Conservation (phyloP, 2,888 invertebrate species). For the Cheilosia vernalis region DNA sequence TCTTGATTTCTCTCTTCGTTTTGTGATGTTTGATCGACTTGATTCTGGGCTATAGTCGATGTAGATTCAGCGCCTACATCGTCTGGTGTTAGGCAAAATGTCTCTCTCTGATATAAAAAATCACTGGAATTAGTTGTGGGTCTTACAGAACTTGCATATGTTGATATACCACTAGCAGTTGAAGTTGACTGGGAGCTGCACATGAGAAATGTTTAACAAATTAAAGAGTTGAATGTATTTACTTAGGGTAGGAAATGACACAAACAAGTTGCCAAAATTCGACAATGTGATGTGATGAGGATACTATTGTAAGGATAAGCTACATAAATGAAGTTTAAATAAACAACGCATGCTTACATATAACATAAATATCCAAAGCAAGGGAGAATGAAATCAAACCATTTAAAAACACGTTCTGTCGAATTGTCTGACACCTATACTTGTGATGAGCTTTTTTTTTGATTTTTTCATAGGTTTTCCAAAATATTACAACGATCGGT, state of each 20-base stretch:
- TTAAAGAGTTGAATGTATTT: constrained; percentile 50
- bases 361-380: constrained; percentile 74
- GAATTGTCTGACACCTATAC: constrained; percentile 71
- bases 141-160: constrained; percentile 83
- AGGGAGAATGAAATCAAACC: constrained; percentile 73
- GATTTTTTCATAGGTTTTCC: constrained; percentile 44
- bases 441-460: constrained; percentile 38
- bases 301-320: constrained; percentile 14
- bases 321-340: constrained; percentile 73
- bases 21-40: constrained; percentile 73
- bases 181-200: constrained; percentile 82
- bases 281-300: constrained; percentile 14
- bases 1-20: constrained; percentile 75
- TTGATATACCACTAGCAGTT: constrained; percentile 83
- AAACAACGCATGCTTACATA: constrained; percentile 82
- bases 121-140: constrained; percentile 83
- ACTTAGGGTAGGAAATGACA: background rate
- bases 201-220: constrained; percentile 45
- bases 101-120: constrained; percentile 83
- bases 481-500: constrained; percentile 65
- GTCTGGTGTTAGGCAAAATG: constrained; percentile 82
- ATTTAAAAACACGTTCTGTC: constrained; percentile 63
- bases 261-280: constrained; percentile 2
- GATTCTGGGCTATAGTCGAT: constrained; percentile 55
- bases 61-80: constrained; percentile 76